Base-by-base conservation (phyloP, 2,113 vertebrate genomes). In the Chaenocephalus aceratus region DNA sequence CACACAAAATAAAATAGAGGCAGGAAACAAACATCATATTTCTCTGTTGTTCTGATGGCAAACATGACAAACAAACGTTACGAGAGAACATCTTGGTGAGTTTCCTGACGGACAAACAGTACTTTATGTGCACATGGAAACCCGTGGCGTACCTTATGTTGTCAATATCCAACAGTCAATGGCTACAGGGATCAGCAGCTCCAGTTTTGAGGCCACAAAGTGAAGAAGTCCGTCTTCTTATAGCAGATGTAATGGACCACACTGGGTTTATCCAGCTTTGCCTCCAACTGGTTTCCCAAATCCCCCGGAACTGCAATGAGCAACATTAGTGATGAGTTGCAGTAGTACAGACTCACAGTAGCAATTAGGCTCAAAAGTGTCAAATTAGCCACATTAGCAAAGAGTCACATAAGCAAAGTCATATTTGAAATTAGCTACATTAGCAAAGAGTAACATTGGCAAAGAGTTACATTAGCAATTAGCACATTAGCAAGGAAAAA, bases 151-250 rank as follows among this genome's bases (percentile, higher is more conserved):
- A 99, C 98, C 97, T 97, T 85, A 99, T 99, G 85, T 99, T 99
- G 93, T 99, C 98, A 45, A 99, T 97, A 99, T 97, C 98, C 98
- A 99, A 85, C 98, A 99, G 93, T 99, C 98, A 77, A 99, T 99
- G 88, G 97, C 95, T 16, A 97, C 88, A 0, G 98, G 98, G 49
- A 99, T 92, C 83, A 99, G 95, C 84, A 97, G 95, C 83, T 99
- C 98, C 30, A 99, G 93, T 91, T 91, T 99, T 99, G 79, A 99
- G 95, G 95, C 98, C 98, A 99, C 8, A 99, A 93, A 0, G 98
- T 99, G 91, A 98, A 99, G 89, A 96, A 99, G 7, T 96, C 95
- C 0, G 98, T 99, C 93, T 95, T 99, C 95, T 98, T 99, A 74
- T 96, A 97, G 89, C 98, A 99, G 80, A 99, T 93, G 79, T 99